phyloP scores from a whole-genome alignment of 2,113 vertebrate species.

The Heterochromis multidens region DNA sequence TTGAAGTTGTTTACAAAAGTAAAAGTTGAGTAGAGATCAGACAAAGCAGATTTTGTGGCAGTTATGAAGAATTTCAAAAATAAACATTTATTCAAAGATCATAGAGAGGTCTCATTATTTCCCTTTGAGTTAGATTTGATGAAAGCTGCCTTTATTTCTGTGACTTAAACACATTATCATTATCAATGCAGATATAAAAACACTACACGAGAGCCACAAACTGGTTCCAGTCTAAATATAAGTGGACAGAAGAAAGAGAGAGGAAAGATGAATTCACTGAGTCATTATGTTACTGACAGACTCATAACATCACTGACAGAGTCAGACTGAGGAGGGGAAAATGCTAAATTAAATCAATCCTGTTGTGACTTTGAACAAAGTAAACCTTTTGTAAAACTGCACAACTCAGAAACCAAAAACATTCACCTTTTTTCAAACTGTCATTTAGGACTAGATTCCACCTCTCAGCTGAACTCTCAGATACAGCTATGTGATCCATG shows the following conservation, averaged over 20 bases:
- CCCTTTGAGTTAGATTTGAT: neutral
- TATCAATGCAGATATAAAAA: neutral
- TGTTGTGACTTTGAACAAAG: neutral
- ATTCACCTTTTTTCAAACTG: neutral
- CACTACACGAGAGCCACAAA: neutral
- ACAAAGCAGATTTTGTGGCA: neutral
- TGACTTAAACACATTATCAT: neutral
- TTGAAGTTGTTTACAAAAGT: neutral
- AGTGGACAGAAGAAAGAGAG: constrained; percentile 12
- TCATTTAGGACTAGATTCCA: neutral
- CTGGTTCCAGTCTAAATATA: neutral
- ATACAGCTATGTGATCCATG: neutral
- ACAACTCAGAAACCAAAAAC: neutral
- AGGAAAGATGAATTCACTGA: neutral
- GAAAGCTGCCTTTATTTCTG: neutral
- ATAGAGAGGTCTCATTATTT: neutral
- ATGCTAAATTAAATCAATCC: neutral
- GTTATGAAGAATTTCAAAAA: neutral
- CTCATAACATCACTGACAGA: neutral
- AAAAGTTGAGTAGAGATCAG: neutral
- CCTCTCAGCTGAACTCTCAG: neutral
- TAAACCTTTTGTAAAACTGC: neutral
- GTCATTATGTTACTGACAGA: neutral
- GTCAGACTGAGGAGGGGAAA: neutral
- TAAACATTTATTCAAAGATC: neutral